Conservation (phyloP, 2,888 invertebrate species). For the Macrosiphum euphorbiae region DNA sequence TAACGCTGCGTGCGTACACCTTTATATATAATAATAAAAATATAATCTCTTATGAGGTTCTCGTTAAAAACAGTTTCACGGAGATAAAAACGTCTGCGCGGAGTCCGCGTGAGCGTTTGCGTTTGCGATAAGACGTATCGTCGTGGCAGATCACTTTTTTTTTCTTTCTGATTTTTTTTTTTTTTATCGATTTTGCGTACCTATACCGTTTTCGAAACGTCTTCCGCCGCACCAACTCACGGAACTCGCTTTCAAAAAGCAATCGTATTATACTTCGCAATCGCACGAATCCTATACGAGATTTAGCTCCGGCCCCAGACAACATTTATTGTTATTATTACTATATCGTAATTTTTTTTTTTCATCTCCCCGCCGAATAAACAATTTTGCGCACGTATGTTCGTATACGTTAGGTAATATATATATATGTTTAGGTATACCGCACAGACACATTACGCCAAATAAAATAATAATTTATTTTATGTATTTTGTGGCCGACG, state of each 20-base stretch:
- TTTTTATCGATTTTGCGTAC: not conserved
- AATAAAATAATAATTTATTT: constrained; percentile 7
- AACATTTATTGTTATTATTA: not conserved
- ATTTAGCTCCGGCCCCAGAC: not conserved
- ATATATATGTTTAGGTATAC: no score
- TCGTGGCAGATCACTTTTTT: not conserved
- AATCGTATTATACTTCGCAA: not conserved
- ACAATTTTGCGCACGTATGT: not conserved
- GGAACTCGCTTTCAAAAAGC: not conserved
- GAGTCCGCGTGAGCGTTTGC: not conserved
- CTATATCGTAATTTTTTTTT: not conserved
- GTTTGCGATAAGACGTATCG: constrained; percentile 17
- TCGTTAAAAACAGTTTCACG: constrained; percentile 1
- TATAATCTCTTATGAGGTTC: not conserved
- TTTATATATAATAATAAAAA: not conserved
- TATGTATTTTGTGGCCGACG: not conserved
- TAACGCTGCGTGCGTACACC: not conserved
- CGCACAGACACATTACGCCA: not conserved
- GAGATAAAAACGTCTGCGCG: not conserved
- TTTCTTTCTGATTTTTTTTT: not conserved
- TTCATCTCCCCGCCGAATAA: not conserved
- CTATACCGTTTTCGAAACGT: constrained; percentile 1
- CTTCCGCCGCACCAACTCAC: not conserved
- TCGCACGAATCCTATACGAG: not conserved
- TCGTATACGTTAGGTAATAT: not conserved